phyloP scores from a whole-genome alignment of 2,888 invertebrate species.

The Nomada fabriciana region DNA sequence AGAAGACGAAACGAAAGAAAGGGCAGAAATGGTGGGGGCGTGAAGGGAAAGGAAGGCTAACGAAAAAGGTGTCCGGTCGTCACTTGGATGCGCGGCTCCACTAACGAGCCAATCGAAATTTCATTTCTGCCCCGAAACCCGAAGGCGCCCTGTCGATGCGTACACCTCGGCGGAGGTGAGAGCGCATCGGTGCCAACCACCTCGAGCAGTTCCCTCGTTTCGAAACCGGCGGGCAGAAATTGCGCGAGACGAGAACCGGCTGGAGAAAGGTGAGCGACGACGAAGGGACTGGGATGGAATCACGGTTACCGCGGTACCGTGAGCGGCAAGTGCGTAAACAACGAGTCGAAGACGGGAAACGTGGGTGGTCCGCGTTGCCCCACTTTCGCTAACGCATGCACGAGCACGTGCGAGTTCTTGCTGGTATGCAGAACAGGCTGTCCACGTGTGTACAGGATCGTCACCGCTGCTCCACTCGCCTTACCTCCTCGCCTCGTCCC shows the following conservation, averaged over 20 bases:
- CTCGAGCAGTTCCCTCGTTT: too few relatives aligned
- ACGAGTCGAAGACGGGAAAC: conserved; percentile 39
- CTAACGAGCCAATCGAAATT: too few relatives aligned
- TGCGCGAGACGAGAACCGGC: too few relatives aligned
- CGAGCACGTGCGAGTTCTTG: conserved; percentile 70
- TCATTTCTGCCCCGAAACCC: too few relatives aligned
- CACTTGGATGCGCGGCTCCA: too few relatives aligned
- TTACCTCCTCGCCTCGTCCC: background rate
- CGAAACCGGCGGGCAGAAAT: background rate
- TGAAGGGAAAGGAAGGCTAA: background rate
- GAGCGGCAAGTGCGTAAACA: conserved; percentile 49
- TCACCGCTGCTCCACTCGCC: background rate
- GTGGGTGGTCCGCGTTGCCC: conserved; percentile 73
- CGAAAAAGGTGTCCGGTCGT: background rate
- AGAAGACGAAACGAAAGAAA: conserved; percentile 20
- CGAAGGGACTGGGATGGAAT: background rate
- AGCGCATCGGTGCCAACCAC: too few relatives aligned
- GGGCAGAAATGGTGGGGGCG: background rate
- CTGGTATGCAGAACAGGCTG: conserved; percentile 53
- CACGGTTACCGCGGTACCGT: background rate
- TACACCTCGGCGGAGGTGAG: too few relatives aligned
- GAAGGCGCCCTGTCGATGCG: too few relatives aligned
- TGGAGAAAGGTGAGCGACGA: background rate
- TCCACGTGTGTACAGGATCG: conserved; percentile 47
- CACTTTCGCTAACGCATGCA: conserved; percentile 76